Percentiles rank a stretch among this genome's conserved stretches.
These are phyloP conservation scores for Cinclus mexicanus DNA, from an alignment of 2,113 vertebrate genomes.

Conservation along the genomic window DNA sequence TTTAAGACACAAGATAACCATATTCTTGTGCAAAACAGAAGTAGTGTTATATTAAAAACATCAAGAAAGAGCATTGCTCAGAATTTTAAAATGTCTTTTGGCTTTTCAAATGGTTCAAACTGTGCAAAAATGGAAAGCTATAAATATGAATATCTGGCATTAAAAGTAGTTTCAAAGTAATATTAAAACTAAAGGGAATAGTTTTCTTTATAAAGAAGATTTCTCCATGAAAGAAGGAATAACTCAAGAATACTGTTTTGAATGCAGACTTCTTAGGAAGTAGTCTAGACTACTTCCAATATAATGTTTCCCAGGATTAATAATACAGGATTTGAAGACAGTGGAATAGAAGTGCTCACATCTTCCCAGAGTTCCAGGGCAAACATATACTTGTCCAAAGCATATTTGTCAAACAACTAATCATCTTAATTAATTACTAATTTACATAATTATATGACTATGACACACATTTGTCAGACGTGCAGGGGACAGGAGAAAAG, in stretches of 20 bases:
- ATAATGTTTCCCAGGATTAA: background rate
- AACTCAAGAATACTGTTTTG: background rate
- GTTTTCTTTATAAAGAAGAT: background rate
- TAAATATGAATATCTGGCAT: background rate
- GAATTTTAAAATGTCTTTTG: background rate
- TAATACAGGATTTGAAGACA: background rate
- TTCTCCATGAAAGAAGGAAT: background rate
- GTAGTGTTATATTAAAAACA: background rate
- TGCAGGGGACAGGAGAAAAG: background rate
- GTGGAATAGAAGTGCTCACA: background rate
- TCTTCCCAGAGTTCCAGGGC: background rate
- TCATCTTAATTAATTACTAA: background rate
- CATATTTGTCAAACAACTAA: background rate
- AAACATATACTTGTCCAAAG: background rate
- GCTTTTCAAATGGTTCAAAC: background rate
- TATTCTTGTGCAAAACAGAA: background rate
- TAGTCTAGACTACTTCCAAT: background rate
- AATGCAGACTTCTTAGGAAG: background rate
- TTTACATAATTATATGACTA: background rate
- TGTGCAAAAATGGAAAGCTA: background rate
- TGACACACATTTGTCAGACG: background rate
- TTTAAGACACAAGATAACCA: background rate
- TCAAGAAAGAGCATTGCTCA: background rate
- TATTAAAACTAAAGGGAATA: background rate
- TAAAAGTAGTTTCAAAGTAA: background rate